Evolutionary conservation across 1,140 invertebrate genomes (phyloP), one percentile per base, ranked within the genome.

Genomic region (Alviniconcha marisindica): DNA sequence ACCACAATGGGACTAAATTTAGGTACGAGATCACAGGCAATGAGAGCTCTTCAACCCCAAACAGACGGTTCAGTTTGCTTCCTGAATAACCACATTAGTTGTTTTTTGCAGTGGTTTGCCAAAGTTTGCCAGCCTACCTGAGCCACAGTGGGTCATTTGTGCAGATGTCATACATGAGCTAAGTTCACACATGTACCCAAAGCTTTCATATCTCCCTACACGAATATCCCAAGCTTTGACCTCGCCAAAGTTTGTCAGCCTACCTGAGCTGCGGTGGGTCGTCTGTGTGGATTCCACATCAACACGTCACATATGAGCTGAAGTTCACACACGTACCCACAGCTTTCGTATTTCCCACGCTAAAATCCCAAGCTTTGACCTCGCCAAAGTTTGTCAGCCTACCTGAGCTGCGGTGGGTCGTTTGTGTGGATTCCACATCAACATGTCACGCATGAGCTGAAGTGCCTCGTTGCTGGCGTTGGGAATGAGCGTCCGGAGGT

Each of bases 81-180:
- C n/a, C n/a, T n/a, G n/a, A n/a, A n/a, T n/a, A n/a, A n/a, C n/a
- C n/a, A n/a, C n/a, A n/a, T n/a, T n/a, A n/a, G n/a, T n/a, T n/a
- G n/a, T n/a, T n/a, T n/a, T n/a, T n/a, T n/a, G n/a, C n/a, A n/a
- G n/a, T n/a, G n/a, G n/a, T n/a, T n/a, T n/a, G n/a, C n/a, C n/a
- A n/a, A n/a, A n/a, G n/a, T 38, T 7, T 40, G 18, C 24, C 33
- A 83, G 10, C 80, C 21, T 85, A 92, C 92, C 89, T 91, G 90
- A 77, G 86, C 87, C 7, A 98, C 97, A 0, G 96, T 97, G 0
- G 98, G 99, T 87, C 99, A 95, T 89, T 97, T 97, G 36, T 96
- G 95, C 0, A 99, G 98, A 93, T 99, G 98, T 96, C 98, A 99
- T 69, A 95, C 94, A n/a, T n/a, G n/a, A n/a, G n/a, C n/a, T n/a